Base-by-base conservation (phyloP, 2,888 invertebrate species). In the Agriopis aurantiaria region DNA sequence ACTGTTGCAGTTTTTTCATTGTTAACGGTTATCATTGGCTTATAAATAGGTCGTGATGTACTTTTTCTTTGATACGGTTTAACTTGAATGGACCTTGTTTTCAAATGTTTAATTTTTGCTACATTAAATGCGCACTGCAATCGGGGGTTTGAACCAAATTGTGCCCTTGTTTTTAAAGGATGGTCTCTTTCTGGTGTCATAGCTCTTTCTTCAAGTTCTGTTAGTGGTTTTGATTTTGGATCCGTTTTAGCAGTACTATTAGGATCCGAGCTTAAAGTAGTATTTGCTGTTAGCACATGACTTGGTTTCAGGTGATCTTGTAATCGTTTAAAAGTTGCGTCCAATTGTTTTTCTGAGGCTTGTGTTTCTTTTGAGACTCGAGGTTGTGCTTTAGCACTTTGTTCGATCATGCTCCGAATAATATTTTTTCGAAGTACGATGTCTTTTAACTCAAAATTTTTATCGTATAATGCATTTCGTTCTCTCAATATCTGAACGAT, bases 381-480 rank as follows among this genome's bases (percentile, higher is more conserved):
- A 23, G 23, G 12, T 17, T 46, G 4, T 46, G 8, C 8, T 12
- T 33, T 33, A 1, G 3, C 8, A 8, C 8, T 23, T n/a, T 33
- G 46, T 46, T n/a, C n/a, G 8, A 8, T 23, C 8, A 48, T 33
- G 10, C 17, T 58, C 8, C 33, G 12, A 33, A n/a, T 8, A 12
- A 10, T 46, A 3, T 23, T 23, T 46, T 46, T 46, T 5, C 45
- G 46, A 45, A 9, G 33, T n/a, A 40, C 17, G 2, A 23, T 33
- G 8, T 58, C n/a, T 33, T 58, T 12, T 58, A 46, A 58, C n/a
- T 58, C 58, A 8, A 5, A 8, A 23, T 58, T 11, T n/a, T 46
- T 14, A 57, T 57, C 56, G 46, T 23, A 46, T 12, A 58, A 46
- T 8, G 17, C 58, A 9, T 58, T 58, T 58, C 58, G 58, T 58